Percentiles rank a stretch among this genome's conserved stretches.
These are phyloP conservation scores for Patiria miniata DNA, from an alignment of 35 echinoderm and acorn worm species.

Conservation along the genomic window DNA sequence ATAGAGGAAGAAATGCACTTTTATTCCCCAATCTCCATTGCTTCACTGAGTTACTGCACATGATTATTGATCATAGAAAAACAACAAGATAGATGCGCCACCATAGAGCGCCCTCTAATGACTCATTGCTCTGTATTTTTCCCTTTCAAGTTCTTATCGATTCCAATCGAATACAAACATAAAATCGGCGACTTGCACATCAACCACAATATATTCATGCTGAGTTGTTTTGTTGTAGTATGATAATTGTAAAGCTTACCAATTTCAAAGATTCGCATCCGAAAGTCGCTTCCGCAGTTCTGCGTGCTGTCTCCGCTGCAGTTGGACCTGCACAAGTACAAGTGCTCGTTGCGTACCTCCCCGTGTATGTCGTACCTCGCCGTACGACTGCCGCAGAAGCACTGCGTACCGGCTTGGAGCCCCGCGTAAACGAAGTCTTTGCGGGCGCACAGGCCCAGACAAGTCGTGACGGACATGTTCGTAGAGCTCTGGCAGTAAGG, in stretches of 20 bases:
- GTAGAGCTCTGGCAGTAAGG: constrained; percentile 58
- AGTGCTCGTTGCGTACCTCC: background rate
- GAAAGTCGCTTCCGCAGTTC: background rate
- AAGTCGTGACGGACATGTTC: constrained; percentile 42
- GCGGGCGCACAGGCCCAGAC: constrained; percentile 17
- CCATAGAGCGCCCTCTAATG: too few relatives aligned
- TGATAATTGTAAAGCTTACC: background rate
- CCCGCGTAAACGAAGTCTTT: constrained; percentile 40
- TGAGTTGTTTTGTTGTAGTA: too few relatives aligned
- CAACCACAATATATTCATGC: too few relatives aligned
- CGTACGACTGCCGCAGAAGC: constrained; percentile 51
- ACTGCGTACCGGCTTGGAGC: constrained; percentile 56
- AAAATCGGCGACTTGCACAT: too few relatives aligned
- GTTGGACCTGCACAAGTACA: background rate
- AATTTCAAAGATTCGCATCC: background rate
- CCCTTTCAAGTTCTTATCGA: too few relatives aligned
- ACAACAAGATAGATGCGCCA: too few relatives aligned
- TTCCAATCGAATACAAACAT: too few relatives aligned
- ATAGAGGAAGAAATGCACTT: too few relatives aligned
- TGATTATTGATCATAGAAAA: too few relatives aligned
- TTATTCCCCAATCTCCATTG: too few relatives aligned
- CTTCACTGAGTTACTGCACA: too few relatives aligned
- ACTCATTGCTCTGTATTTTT: too few relatives aligned
- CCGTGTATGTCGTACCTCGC: constrained; percentile 15
- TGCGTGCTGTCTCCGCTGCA: constrained; percentile 4